Conservation (phyloP, 2,888 invertebrate genomes). For the Dendrolimus houi region DNA sequence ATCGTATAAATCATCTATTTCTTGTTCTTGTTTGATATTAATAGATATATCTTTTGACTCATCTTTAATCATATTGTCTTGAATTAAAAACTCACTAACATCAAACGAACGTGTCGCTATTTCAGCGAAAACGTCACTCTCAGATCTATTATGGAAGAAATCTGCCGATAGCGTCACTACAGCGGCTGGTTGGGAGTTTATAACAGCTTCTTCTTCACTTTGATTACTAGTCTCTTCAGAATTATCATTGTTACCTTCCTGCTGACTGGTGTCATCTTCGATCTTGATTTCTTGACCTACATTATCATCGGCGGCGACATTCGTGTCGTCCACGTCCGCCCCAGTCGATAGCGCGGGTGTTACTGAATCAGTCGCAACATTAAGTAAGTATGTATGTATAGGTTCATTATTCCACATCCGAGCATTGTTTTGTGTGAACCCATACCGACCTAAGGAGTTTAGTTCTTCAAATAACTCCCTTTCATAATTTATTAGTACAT, state of each 20-base stretch:
- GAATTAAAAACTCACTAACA: constrained; percentile 58
- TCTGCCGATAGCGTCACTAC: constrained; percentile 58
- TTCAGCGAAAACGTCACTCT: constrained; percentile 57
- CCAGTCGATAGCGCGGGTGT: constrained; percentile 48
- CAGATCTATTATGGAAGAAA: constrained; percentile 48
- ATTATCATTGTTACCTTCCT: constrained; percentile 19
- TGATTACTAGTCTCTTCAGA: constrained; percentile 8
- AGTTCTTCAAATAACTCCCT: constrained; percentile 83
- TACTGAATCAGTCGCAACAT: constrained; percentile 65
- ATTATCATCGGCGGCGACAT: constrained; percentile 62
- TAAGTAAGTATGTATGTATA: constrained; percentile 69
- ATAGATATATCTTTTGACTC: constrained; percentile 39
- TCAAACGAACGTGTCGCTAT: constrained; percentile 61
- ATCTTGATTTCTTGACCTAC: constrained; percentile 64
- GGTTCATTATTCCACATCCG: constrained; percentile 59
- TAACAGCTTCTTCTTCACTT: constrained; percentile 14
- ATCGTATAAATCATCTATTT: constrained; percentile 50
- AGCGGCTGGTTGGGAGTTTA: constrained; percentile 33
- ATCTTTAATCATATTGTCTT: constrained; percentile 55
- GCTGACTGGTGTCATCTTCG: constrained; percentile 44
- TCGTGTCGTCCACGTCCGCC: constrained; percentile 43
- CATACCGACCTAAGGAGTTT: constrained; percentile 79
- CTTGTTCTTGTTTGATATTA: constrained; percentile 48
- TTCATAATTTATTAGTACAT: constrained; percentile 82
- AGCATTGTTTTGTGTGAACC: constrained; percentile 51